Base-by-base conservation (phyloP, 2,888 invertebrate species). In the Metalampra italica region DNA sequence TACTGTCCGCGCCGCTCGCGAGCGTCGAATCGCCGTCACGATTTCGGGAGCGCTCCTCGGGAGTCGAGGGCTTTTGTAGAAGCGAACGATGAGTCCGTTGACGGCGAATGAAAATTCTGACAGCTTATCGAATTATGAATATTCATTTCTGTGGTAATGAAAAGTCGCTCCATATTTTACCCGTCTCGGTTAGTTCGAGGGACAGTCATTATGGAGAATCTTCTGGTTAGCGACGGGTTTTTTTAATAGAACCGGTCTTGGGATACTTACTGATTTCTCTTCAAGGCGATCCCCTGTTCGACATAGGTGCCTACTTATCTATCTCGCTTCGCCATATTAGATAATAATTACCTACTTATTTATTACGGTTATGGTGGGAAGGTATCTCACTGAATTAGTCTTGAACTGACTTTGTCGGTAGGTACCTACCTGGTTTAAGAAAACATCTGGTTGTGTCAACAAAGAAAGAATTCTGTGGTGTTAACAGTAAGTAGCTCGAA, bases 21-120 rank as follows among this genome's bases (percentile, higher is more conserved):
- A 22, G 5, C 22, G 68, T 80, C 77, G 79, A 82, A 81, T 81
- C 78, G 79, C 76, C 80, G 81, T 83, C 84, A 83, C 82, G 83
- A 84, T 79, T 83, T 75, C 81, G 78, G 83, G 83, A 81, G 78
- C 75, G 78, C 68, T 71, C 66, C 68, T 68, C 62, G 66, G 69
- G 68, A 55, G 54, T 51, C 50, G 32, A 50, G 55, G 40, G 48
- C 43, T 48, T 39, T 40, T 29, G 29, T 5, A 22, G 5, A 22
- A 22, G 22, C 22, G 22, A 3, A 22, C 5, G 22, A 22, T 22
- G 22, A 22, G 22, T 22, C 22, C 22, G 22, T 22, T 57, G 65
- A 55, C 61, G 55, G 55, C 64, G 64, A 71, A 66, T 63, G n/a
- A n/a, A n/a, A n/a, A n/a, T n/a, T n/a, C n/a, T n/a, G 64, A 56